Evolutionary conservation across 2,888 invertebrate genomes (phyloP).

Genomic region (Nephrotoma flavescens): DNA sequence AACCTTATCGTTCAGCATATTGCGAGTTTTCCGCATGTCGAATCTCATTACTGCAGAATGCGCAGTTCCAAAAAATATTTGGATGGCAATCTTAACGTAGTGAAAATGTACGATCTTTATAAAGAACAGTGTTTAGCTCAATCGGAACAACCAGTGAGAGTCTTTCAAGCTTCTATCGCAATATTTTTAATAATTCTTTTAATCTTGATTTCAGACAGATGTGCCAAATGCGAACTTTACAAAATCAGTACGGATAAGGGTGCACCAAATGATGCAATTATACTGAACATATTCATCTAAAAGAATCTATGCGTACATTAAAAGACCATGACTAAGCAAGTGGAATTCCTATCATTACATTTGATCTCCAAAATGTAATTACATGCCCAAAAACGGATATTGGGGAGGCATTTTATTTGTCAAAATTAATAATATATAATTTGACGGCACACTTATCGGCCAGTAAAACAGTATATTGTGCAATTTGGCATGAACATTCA

Average conservation of each 20-base stretch:
- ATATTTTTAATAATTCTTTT: not conserved
- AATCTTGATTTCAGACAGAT: not conserved
- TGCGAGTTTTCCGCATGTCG: no score
- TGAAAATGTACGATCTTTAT: not conserved
- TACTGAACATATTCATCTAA: not conserved
- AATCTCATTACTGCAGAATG: not conserved
- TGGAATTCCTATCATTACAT: not conserved
- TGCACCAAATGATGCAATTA: not conserved
- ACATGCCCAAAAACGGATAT: not conserved
- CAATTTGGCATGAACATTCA: not conserved
- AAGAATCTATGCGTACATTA: not conserved
- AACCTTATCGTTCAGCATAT: not conserved
- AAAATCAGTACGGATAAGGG: no score
- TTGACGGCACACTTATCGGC: not conserved
- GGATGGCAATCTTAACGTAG: not conserved
- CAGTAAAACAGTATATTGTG: not conserved
- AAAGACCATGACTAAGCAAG: not conserved
- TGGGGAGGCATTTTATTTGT: not conserved
- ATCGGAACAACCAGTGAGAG: not conserved
- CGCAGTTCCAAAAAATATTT: not conserved
- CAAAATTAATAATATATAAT: not conserved
- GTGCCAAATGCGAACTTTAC: no score
- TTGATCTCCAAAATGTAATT: not conserved
- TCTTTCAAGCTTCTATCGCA: not conserved
- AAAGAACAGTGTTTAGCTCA: not conserved